Conservation (phyloP, 2,113 vertebrate species). For the Camelus dromedarius region DNA sequence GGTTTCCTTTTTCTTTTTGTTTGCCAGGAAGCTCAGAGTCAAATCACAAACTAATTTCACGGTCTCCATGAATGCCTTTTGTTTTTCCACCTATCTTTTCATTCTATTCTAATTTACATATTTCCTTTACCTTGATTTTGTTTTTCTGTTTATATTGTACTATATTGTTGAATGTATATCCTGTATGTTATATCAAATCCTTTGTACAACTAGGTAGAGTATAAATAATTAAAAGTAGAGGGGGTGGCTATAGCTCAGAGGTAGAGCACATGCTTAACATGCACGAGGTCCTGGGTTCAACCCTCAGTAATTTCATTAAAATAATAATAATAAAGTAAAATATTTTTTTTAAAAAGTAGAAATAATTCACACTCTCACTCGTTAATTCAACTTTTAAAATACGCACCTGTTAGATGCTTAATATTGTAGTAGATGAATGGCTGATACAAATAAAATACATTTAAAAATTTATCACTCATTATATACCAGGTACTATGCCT, state of each 20-base stretch:
- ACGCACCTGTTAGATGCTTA: not conserved
- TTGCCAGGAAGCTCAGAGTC: conserved; percentile 58
- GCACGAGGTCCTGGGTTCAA: too few relatives aligned
- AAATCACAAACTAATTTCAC: not conserved
- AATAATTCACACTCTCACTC: not conserved
- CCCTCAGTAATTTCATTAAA: too few relatives aligned
- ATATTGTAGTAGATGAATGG: not conserved
- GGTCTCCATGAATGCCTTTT: not conserved
- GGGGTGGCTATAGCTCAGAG: too few relatives aligned
- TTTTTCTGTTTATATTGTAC: conserved; percentile 51
- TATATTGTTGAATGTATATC: not conserved
- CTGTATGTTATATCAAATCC: conserved; percentile 5
- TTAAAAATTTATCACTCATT: conserved; percentile 36
- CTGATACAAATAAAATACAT: conserved; percentile 35
- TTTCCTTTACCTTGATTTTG: not conserved
- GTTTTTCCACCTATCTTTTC: conserved; percentile 13
- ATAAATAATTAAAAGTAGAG: conserved; percentile 51
- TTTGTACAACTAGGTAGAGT: not conserved
- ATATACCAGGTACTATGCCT: not conserved
- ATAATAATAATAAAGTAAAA: too few relatives aligned
- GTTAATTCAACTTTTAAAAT: conserved; percentile 30
- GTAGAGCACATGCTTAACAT: too few relatives aligned
- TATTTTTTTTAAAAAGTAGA: not conserved
- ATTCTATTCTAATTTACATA: conserved; percentile 37
- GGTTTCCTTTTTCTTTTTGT: conserved; percentile 57